Conservation (phyloP, 2,888 invertebrate species). For the Dorcus hopei region DNA sequence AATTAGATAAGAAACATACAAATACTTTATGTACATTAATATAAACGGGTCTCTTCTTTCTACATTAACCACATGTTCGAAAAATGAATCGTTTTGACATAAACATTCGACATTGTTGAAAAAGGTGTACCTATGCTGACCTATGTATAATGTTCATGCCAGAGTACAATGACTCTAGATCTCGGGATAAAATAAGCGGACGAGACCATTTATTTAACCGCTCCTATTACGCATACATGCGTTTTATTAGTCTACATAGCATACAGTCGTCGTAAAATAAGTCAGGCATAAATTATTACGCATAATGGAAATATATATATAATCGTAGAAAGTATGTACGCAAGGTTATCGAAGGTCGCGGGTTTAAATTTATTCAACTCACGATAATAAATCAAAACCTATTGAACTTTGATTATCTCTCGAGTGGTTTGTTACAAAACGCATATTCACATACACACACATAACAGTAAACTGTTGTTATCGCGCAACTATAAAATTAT, state of each 20-base stretch:
- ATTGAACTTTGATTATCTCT: background rate
- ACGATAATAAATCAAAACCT: no score
- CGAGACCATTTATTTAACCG: constrained; percentile 3
- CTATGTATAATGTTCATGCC: no score
- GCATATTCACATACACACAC: background rate
- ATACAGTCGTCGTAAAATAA: background rate
- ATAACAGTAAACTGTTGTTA: background rate
- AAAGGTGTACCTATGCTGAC: no score
- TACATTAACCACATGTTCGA: no score
- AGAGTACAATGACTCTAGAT: constrained; percentile 27
- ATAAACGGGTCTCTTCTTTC: no score
- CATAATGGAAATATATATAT: background rate
- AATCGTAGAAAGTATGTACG: background rate
- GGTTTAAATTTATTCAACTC: background rate
- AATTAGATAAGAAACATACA: no score
- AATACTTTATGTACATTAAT: no score
- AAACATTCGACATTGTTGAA: no score
- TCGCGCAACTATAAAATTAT: background rate
- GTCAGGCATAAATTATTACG: background rate
- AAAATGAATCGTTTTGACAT: no score
- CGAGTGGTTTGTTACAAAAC: no score
- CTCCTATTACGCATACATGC: background rate
- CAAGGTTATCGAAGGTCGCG: constrained; percentile 18
- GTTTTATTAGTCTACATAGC: background rate
- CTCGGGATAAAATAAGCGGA: constrained; percentile 19